These are phyloP conservation scores for Psittacula derbiana DNA, from an alignment of 2,797 vertebrate genomes.

Conservation along the genomic window DNA sequence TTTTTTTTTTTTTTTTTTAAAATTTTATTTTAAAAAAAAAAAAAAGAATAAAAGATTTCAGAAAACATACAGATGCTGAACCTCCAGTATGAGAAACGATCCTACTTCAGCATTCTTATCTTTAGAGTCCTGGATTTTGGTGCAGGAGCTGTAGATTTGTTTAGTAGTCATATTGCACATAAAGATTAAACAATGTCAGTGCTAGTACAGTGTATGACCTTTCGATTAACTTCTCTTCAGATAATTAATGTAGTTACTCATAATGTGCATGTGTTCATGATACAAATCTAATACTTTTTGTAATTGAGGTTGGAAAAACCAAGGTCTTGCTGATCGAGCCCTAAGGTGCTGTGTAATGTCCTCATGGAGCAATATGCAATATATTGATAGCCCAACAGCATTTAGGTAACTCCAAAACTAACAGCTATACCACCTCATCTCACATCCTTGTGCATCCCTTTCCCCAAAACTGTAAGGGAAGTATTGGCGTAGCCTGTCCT, in stretches of 20 bases:
- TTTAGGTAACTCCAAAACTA: neutral
- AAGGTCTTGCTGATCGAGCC: neutral
- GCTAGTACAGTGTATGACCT: constrained; percentile 1
- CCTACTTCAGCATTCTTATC: neutral
- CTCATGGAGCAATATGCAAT: neutral
- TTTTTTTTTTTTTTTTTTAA: too few relatives aligned
- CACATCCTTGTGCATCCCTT: neutral
- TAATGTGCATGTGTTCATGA: neutral
- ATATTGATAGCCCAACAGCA: neutral
- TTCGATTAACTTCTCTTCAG: constrained; percentile 35
- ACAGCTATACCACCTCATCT: neutral
- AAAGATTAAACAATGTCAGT: constrained; percentile 34
- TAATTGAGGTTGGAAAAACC: neutral
- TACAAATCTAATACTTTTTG: neutral
- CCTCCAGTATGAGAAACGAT: constrained; percentile 28
- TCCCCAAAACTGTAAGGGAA: neutral
- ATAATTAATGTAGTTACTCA: constrained; percentile 22
- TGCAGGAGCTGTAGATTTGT: neutral
- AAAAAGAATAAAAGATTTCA: constrained; percentile 39
- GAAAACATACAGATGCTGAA: constrained; percentile 26
- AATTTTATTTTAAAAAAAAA: too few relatives aligned
- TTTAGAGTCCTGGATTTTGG: neutral
- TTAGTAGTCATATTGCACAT: constrained; percentile 21
- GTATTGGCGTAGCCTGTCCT: neutral
- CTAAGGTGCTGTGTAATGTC: neutral